Base-by-base conservation (phyloP, 2,797 vertebrate species). In the Craterocephalus amniculus region DNA sequence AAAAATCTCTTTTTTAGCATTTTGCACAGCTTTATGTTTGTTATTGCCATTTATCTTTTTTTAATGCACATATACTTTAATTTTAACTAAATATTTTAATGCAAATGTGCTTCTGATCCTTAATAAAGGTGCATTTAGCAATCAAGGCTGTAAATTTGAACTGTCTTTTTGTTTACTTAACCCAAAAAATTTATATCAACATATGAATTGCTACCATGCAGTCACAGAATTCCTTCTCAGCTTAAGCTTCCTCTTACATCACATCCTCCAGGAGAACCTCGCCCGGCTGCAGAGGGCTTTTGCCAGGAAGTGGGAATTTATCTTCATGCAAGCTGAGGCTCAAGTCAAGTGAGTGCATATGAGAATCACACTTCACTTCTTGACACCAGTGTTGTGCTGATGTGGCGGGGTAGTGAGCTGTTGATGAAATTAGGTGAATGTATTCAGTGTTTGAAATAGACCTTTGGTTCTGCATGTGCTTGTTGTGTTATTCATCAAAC, bases 261-360 rank as follows among this genome's bases (percentile, higher is more conserved):
- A 0, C 2, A 0, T 82, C 85, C 86, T 90, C 67, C 88, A 99
- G 97, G 97, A 99, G 89, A 99, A 98, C 87, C 93, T 99, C 76
- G 97, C 97, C 63, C 94, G 97, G 83, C 94, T 99, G 74, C 97
- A 99, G 93, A 95, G 97, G 77, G 96, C 97, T 2, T 99, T 99
- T 71, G 97, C 97, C 83, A 95, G 96, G 60, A 99, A 99, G 87
- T 99, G 97, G 97, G 97, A 99, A 86, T 98, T 99, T 81, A 99
- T 99, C 93, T 99, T 98, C 89, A 96, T 98, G 97, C 97, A 99
- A 93, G 97, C 97, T 51, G 97, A 99, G 84, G 97, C 97, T 32
- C 97, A 99, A 96, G 97, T 98, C 67, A 99, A 98, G 97, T 99
- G 94, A 94, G 97, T 97, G 81, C 79, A 77, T 1, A 22, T 31